A percentile compares a stretch with the other conserved stretches of the same genome.
phyloP scores from a whole-genome alignment of 2,888 invertebrate genomes.

The Thelaira solivaga region DNA sequence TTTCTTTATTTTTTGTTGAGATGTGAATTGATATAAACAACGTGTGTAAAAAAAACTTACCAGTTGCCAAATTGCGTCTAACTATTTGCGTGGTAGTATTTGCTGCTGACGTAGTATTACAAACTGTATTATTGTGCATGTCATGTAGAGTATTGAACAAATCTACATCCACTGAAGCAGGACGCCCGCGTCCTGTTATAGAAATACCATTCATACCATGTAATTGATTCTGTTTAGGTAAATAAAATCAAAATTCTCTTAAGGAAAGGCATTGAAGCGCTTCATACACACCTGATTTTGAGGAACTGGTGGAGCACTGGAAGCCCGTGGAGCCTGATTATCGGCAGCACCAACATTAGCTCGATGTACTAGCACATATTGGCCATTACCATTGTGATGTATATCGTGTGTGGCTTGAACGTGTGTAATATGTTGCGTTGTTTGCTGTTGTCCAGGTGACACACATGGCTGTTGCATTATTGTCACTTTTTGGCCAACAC shows the following conservation, averaged over 20 bases:
- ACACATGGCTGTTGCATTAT: conserved; percentile 67
- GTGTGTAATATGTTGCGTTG: conserved; percentile 62
- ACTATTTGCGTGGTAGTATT: conserved; percentile 49
- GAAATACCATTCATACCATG: conserved; percentile 77
- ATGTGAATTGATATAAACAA: too few relatives aligned
- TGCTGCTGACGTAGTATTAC: conserved; percentile 27
- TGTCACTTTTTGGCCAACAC: conserved; percentile 62
- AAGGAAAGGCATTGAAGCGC: conserved; percentile 16
- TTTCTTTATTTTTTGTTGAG: too few relatives aligned
- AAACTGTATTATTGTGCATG: conserved; percentile 66
- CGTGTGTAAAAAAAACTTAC: conserved; percentile 15
- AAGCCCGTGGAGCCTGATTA: conserved; percentile 86
- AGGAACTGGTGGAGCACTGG: conserved; percentile 88
- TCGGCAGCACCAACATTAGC: conserved; percentile 80
- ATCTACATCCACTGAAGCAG: conserved; percentile 82
- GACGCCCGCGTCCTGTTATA: conserved; percentile 80
- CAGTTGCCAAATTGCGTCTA: conserved; percentile 53
- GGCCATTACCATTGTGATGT: conserved; percentile 80
- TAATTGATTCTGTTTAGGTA: conserved; percentile 71
- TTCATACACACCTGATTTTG: conserved; percentile 77
- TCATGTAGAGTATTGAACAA: conserved; percentile 72
- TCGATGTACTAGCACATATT: conserved; percentile 89
- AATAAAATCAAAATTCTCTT: conserved; percentile 53
- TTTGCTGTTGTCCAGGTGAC: conserved; percentile 59
- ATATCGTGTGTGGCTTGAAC: conserved; percentile 68